Evolutionary conservation across 2,113 vertebrate species (phyloP).

Genomic region (Dipodomys merriami): DNA sequence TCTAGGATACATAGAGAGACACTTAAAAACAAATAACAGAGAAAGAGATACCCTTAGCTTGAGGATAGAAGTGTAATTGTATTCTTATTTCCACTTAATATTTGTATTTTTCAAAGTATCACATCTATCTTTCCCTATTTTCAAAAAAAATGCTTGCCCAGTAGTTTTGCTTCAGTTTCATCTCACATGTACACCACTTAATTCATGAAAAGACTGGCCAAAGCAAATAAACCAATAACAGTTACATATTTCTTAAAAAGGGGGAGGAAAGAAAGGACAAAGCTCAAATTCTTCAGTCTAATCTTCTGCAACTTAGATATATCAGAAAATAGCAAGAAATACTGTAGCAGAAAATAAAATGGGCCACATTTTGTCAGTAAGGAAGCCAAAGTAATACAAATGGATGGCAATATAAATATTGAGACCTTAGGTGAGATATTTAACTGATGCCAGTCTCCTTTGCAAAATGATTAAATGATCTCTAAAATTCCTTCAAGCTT

Average conservation of each 20-base stretch:
- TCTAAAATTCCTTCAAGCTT: slow-evolving; percentile 7
- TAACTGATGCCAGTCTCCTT: background rate
- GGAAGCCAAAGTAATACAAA: background rate
- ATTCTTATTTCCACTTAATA: slow-evolving; percentile 42
- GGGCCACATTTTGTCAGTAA: slow-evolving; percentile 18
- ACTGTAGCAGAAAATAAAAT: background rate
- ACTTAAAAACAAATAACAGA: background rate
- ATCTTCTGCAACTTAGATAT: no score
- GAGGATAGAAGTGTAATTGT: background rate
- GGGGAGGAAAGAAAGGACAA: background rate
- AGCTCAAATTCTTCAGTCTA: background rate
- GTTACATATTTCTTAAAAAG: background rate
- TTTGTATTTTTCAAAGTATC: slow-evolving; percentile 4
- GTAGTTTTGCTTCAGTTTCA: background rate
- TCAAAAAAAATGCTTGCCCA: background rate
- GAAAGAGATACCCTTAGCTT: background rate
- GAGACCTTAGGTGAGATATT: background rate
- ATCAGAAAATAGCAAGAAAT: no score
- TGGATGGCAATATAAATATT: background rate
- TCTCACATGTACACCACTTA: background rate
- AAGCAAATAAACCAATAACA: slow-evolving; percentile 52
- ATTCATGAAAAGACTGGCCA: slow-evolving; percentile 2
- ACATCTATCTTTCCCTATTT: slow-evolving; percentile 12
- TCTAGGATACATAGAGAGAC: background rate
- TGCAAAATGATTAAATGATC: slow-evolving; percentile 41